Evolutionary conservation across 2,888 invertebrate genomes (phyloP).

Genomic region (Flabesymbios commensalis): DNA sequence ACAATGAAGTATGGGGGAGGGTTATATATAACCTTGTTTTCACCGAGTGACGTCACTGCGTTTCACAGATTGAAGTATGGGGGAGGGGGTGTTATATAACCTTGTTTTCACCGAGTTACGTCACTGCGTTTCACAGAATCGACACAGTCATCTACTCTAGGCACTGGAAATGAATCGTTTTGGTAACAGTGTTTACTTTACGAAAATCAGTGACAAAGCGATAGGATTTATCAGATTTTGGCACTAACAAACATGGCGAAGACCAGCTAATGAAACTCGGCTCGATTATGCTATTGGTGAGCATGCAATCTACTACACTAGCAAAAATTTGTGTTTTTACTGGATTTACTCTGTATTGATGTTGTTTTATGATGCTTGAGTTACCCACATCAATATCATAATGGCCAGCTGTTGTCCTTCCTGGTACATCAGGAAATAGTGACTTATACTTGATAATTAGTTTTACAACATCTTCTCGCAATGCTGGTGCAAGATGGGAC

Average conservation of each 20-base stretch:
- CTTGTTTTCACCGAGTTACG: too few species aligned
- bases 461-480: too few species aligned
- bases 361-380: neutral
- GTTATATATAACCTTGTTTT: too few species aligned
- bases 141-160: slow-evolving; percentile 39
- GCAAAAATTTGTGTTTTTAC: slow-evolving; percentile 13
- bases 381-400: slow-evolving; percentile 4
- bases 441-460: too few species aligned
- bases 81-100: too few species aligned
- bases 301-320: slow-evolving; percentile 31
- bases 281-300: slow-evolving; percentile 39
- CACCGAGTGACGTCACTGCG: too few species aligned
- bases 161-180: slow-evolving; percentile 37
- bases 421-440: neutral
- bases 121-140: too few species aligned
- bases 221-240: slow-evolving; percentile 1
- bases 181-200: slow-evolving; percentile 36
- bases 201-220: slow-evolving; percentile 35
- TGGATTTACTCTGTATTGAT: slow-evolving; percentile 6
- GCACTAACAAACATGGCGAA: slow-evolving; percentile 32
- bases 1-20: too few species aligned
- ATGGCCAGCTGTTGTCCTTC: neutral
- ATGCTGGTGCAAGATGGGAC: too few species aligned
- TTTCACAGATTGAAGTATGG: too few species aligned
- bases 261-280: slow-evolving; percentile 35